Evolutionary conservation across 2,797 vertebrate species (phyloP).

Genomic region (Moxostoma hubbsi): DNA sequence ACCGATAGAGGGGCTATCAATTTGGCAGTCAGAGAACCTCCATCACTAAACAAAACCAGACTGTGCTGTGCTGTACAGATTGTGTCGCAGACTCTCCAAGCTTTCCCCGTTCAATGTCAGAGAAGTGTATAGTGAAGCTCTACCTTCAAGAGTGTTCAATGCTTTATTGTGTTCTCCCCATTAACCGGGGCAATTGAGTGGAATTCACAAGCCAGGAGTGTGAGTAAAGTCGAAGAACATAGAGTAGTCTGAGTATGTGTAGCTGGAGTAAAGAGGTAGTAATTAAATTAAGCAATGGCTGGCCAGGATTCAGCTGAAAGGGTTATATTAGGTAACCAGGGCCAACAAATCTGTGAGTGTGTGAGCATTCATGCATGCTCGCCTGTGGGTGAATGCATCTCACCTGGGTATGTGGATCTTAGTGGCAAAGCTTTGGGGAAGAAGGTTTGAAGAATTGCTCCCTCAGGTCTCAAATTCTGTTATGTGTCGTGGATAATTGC

Average conservation of each 20-base stretch:
- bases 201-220: slow-evolving; percentile 49
- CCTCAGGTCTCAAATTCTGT: background rate
- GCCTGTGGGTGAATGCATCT: slow-evolving; percentile 27
- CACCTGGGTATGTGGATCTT: slow-evolving; percentile 14
- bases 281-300: slow-evolving; percentile 57
- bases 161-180: slow-evolving; percentile 54
- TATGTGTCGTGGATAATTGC: slow-evolving; percentile 39
- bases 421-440: slow-evolving; percentile 14
- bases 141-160: slow-evolving; percentile 36
- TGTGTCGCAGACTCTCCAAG: slow-evolving; percentile 27
- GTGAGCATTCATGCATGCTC: slow-evolving; percentile 38
- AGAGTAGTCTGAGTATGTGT: slow-evolving; percentile 33
- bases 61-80: slow-evolving; percentile 25
- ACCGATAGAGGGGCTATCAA: slow-evolving; percentile 46
- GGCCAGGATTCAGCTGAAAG: slow-evolving; percentile 40
- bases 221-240: slow-evolving; percentile 42
- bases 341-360: slow-evolving; percentile 19
- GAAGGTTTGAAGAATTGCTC: slow-evolving; percentile 37
- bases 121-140: slow-evolving; percentile 25
- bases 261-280: slow-evolving; percentile 56
- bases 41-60: slow-evolving; percentile 15
- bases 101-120: slow-evolving; percentile 24
- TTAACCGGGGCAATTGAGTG: slow-evolving; percentile 62
- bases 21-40: slow-evolving; percentile 3
- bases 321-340: slow-evolving; percentile 34